Conservation (phyloP, 2,797 vertebrate species). For the Pelodytes ibericus region DNA sequence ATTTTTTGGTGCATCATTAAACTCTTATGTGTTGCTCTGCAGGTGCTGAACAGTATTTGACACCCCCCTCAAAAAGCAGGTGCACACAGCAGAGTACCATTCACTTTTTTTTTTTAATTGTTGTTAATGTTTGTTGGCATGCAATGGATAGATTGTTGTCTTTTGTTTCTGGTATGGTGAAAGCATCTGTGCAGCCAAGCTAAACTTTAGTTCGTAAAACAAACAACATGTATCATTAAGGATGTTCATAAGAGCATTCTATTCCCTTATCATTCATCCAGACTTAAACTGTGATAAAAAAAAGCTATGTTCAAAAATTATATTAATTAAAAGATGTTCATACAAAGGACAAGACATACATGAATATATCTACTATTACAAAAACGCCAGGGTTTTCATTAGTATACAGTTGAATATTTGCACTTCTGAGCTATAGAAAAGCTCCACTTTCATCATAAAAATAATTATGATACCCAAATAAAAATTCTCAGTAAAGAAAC, state of each 20-base stretch:
- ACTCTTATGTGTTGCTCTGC: constrained; percentile 38
- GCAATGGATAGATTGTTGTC: constrained; percentile 5
- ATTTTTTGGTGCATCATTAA: constrained; percentile 40
- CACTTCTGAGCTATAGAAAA: too few relatives aligned
- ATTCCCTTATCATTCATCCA: constrained; percentile 36
- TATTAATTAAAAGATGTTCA: constrained; percentile 24
- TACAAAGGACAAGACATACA: constrained; percentile 6
- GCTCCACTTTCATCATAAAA: too few relatives aligned
- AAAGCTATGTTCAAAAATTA: constrained; percentile 3
- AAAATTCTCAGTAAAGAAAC: too few relatives aligned
- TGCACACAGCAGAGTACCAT: constrained; percentile 48
- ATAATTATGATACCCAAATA: too few relatives aligned
- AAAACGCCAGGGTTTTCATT: too few relatives aligned
- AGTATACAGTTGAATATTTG: too few relatives aligned
- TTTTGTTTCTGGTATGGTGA: constrained; percentile 30
- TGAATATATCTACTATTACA: neutral
- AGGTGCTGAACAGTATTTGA: constrained; percentile 42
- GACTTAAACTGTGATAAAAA: neutral
- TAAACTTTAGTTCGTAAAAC: constrained; percentile 35
- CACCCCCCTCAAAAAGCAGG: constrained; percentile 45
- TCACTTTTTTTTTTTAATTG: constrained; percentile 39
- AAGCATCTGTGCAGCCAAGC: constrained; percentile 27
- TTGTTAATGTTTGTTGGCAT: constrained; percentile 47
- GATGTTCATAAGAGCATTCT: constrained; percentile 20
- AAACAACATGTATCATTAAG: constrained; percentile 19